Conservation (phyloP, 2,888 invertebrate species). For the Limnephilus auricula region DNA sequence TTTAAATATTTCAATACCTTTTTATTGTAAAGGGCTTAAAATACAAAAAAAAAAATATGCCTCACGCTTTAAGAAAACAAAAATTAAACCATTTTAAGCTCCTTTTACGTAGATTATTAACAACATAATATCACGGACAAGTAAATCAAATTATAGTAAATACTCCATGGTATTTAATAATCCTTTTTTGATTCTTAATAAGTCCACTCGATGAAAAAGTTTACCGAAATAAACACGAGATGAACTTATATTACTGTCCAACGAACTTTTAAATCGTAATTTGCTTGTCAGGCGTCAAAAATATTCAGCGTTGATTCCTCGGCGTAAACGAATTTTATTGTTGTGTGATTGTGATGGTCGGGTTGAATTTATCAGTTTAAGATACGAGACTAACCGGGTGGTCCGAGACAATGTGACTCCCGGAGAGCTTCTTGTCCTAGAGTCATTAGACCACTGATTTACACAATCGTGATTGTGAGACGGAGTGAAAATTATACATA, state of each 20-base stretch:
- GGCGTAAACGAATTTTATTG: conserved; percentile 21
- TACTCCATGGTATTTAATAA: background rate
- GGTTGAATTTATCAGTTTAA: conserved; percentile 8
- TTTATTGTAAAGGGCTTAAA: background rate
- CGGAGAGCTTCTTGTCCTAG: conserved; percentile 26
- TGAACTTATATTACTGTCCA: background rate
- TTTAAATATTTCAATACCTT: background rate
- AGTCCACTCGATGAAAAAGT: background rate
- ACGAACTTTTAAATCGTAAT: conserved; percentile 2
- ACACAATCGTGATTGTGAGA: background rate
- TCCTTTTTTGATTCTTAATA: background rate
- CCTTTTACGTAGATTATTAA: background rate
- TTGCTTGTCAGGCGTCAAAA: conserved; percentile 6
- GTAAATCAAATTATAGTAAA: background rate
- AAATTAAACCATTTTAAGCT: background rate
- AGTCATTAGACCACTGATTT: conserved; percentile 15
- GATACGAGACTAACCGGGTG: conserved; percentile 29
- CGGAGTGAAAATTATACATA: background rate
- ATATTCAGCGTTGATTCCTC: background rate
- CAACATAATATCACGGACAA: background rate
- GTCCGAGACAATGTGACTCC: conserved; percentile 32
- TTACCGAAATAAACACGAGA: background rate
- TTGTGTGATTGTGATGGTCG: conserved; percentile 6
- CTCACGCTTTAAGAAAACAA: background rate
- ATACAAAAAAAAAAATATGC: too few relatives aligned